A percentile compares a stretch with the other conserved stretches of the same genome.
These are phyloP conservation scores for Anthonomus grandis DNA, from an alignment of 1,140 invertebrate species.

Conservation along the genomic window DNA sequence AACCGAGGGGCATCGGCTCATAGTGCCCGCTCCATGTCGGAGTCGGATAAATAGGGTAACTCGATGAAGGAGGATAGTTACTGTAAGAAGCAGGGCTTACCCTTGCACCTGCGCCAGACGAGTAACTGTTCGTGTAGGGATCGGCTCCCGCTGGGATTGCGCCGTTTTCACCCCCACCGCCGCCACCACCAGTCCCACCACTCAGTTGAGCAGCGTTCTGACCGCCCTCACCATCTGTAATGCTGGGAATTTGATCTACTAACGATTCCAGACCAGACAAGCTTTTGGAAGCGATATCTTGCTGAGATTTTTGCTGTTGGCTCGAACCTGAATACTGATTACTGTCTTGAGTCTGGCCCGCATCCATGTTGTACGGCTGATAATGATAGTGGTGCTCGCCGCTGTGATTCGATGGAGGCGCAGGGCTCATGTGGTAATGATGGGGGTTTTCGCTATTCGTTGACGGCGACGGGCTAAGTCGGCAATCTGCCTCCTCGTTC, in stretches of 20 bases:
- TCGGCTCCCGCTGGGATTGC: too few species aligned
- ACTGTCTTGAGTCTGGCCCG: conserved; percentile 17
- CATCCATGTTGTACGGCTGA: conserved; percentile 42
- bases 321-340: conserved; percentile 46
- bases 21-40: conserved; percentile 47
- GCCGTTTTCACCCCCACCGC: too few species aligned
- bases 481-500: conserved; percentile 55
- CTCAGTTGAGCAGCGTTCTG: conserved; percentile 38
- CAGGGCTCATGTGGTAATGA: conserved; percentile 48
- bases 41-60: conserved; percentile 46
- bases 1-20: conserved; percentile 44
- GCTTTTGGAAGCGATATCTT: conserved; percentile 81
- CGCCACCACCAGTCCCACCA: too few species aligned
- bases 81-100: conserved; percentile 45
- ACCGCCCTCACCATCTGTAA: conserved; percentile 62
- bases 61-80: conserved; percentile 43
- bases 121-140: conserved; percentile 43
- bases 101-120: conserved; percentile 35
- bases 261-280: conserved; percentile 84
- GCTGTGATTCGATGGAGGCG: conserved; percentile 44
- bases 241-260: conserved; percentile 87
- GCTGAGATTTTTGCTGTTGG: conserved; percentile 46
- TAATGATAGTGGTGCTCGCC: conserved; percentile 41
- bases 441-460: conserved; percentile 44
- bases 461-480: conserved; percentile 52